Base-by-base conservation (phyloP, 2,797 vertebrate species). In the Hipposideros larvatus region DNA sequence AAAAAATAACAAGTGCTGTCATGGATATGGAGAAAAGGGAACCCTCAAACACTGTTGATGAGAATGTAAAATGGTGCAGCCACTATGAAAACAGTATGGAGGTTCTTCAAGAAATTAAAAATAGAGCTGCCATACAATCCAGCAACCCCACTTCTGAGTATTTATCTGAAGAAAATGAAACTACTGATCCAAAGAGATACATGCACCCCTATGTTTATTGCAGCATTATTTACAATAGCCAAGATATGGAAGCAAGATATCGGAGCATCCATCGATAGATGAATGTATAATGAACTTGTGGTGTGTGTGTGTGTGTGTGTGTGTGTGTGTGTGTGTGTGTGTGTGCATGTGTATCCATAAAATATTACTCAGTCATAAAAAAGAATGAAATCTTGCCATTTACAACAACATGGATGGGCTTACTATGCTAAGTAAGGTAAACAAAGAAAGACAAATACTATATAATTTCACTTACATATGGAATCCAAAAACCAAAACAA, bases 241-340 rank as follows among this genome's bases (percentile, higher is more conserved):
- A 13, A 13, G 41, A 28, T 21, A 4, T 6, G 26, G 37, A 19
- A 28, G 77, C 77, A 61, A 55, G 53, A 18, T 51, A 1, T 53
- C 78, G 1, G 2, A 8, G 6, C 13, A 15, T 18, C 26, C 57
- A 21, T 16, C 0, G 21, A 37, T 0, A 26, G n/a, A 16, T 1
- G 28, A 48, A 31, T 16, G 18, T 8, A 74, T 5, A 13, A 55
- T 15, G 51, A 41, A 24, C 37, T 9, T 24, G 53, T 21, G 53
- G 53, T 18, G 19, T 2, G 19, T 11, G 48, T 51, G 48, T 51
- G 46, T 13, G 46, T 48, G 46, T 48, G 46, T 48, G 46, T 48
- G 46, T 48, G 46, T 48, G 46, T 48, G 46, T 46, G 46, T 46
- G 46, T 46, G 46, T 48, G 46, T 48, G 46, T 48, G 46, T 11